Conservation (phyloP, 2,797 vertebrate species). For the Ataeniobius toweri region DNA sequence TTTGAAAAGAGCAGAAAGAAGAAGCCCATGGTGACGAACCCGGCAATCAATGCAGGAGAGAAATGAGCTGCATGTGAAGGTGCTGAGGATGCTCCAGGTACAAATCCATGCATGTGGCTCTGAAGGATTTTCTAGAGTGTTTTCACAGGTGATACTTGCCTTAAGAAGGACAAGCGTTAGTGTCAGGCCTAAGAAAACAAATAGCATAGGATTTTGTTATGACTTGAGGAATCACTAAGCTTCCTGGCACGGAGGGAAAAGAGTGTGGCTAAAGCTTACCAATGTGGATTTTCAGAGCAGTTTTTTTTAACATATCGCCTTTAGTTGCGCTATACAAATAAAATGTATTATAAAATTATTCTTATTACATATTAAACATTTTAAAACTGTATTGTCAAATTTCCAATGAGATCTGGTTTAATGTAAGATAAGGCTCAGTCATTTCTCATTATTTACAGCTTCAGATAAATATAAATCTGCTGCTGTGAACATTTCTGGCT, state of each 20-base stretch:
- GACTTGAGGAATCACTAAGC: not conserved
- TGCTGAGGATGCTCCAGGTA: constrained; percentile 4
- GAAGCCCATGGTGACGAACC: constrained; percentile 79
- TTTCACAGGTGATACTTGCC: constrained; percentile 40
- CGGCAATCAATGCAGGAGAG: constrained; percentile 57
- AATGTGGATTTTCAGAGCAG: not conserved
- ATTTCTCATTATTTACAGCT: too few species aligned
- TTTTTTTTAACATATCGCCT: not conserved
- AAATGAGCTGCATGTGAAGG: constrained; percentile 27
- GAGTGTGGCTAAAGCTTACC: not conserved
- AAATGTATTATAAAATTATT: too few species aligned
- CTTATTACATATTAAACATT: too few species aligned
- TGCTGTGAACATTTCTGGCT: not conserved
- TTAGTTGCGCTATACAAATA: too few species aligned
- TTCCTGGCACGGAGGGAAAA: not conserved
- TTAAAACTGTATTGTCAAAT: not conserved
- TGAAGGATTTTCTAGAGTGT: constrained; percentile 28
- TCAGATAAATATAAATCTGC: not conserved
- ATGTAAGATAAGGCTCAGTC: too few species aligned
- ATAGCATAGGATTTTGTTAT: constrained; percentile 1
- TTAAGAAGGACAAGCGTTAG: constrained; percentile 15
- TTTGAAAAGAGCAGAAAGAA: constrained; percentile 90
- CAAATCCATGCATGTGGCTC: constrained; percentile 17
- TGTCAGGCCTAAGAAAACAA: constrained; percentile 22
- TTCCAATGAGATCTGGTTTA: not conserved